A percentile compares a stretch with the other conserved stretches of the same genome.
phyloP scores from a whole-genome alignment of 1,140 invertebrate genomes.

The Drosophila auraria region DNA sequence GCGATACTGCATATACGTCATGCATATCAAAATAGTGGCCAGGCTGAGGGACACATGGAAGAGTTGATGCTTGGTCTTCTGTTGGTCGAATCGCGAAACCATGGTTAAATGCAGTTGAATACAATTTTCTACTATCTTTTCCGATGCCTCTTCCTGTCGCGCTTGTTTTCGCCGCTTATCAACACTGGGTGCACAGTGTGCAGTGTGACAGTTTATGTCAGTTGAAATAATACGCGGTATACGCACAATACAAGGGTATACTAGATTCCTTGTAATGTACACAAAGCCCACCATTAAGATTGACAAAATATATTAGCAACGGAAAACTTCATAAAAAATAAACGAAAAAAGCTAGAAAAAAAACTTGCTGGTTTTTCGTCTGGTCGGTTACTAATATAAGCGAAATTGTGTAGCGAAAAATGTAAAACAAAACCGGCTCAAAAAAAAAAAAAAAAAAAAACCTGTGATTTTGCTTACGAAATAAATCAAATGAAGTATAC shows the following conservation, averaged over 20 bases:
- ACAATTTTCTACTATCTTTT: constrained; percentile 20
- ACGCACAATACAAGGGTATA: background rate
- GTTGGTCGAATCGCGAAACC: constrained; percentile 79
- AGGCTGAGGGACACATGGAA: constrained; percentile 80
- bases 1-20: constrained; percentile 82
- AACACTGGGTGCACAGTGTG: constrained; percentile 25
- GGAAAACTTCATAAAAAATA: no score
- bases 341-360: no score
- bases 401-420: no score
- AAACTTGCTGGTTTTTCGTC: no score
- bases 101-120: constrained; percentile 58
- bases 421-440: no score
- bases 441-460: no score
- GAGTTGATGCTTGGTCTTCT: constrained; percentile 83
- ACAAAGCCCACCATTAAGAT: no score
- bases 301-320: no score
- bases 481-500: no score
- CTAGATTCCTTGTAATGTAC: background rate
- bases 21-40: constrained; percentile 77
- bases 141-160: constrained; percentile 2
- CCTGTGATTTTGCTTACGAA: no score
- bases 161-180: constrained; percentile 14
- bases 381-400: no score
- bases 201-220: background rate
- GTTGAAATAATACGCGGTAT: background rate